Conservation (phyloP, 2,797 vertebrate species). For the Siniperca obscura region DNA sequence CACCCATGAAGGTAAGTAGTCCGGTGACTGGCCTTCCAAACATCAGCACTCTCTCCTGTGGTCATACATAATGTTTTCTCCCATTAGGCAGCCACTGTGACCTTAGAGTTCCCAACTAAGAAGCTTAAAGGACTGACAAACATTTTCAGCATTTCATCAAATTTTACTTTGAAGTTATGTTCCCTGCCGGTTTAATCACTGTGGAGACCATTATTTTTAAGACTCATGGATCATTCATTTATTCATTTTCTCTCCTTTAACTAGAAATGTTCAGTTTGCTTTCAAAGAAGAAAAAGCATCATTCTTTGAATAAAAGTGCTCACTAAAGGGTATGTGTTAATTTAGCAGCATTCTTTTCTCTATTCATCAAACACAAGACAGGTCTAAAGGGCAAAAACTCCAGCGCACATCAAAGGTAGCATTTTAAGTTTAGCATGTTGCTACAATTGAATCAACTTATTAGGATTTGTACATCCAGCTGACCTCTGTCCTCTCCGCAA, state of each 20-base stretch:
- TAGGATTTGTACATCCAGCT: slow-evolving; percentile 64
- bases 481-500: slow-evolving; percentile 64
- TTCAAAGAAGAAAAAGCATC: slow-evolving; percentile 35
- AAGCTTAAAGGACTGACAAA: slow-evolving; percentile 73
- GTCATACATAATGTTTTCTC: slow-evolving; percentile 57
- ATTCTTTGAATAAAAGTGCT: slow-evolving; percentile 29
- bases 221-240: slow-evolving; percentile 55
- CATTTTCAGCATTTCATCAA: slow-evolving; percentile 73
- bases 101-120: slow-evolving; percentile 72
- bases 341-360: slow-evolving; percentile 35
- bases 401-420: slow-evolving; percentile 64
- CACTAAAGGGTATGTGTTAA: slow-evolving; percentile 40
- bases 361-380: slow-evolving; percentile 38
- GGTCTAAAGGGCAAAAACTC: slow-evolving; percentile 50
- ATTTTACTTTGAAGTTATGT: slow-evolving; percentile 73
- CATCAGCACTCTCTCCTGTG: slow-evolving; percentile 43
- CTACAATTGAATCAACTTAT: slow-evolving; percentile 60
- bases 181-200: slow-evolving; percentile 60
- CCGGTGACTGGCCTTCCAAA: slow-evolving; percentile 46
- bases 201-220: slow-evolving; percentile 48
- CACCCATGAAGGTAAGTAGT: slow-evolving; percentile 49
- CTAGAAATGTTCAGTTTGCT: slow-evolving; percentile 31
- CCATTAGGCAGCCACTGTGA: slow-evolving; percentile 67
- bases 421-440: slow-evolving; percentile 50
- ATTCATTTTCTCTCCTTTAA: slow-evolving; percentile 14